Percentiles rank a stretch among this genome's conserved stretches.
Conservation (phyloP, 2,113 vertebrate genomes). For the Callocephalon fimbriatum region DNA sequence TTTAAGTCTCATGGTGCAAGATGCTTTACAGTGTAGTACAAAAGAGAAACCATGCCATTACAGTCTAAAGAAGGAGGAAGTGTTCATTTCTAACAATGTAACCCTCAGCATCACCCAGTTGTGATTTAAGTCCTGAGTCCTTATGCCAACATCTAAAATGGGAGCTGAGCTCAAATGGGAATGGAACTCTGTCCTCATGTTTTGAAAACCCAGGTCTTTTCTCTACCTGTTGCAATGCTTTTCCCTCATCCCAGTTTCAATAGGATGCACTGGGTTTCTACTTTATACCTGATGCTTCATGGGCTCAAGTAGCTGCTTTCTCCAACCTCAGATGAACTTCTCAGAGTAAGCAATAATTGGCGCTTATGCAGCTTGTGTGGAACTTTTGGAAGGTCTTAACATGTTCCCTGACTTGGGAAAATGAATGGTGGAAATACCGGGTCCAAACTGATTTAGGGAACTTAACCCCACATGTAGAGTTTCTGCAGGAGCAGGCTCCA, state of each 20-base stretch:
- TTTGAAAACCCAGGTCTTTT: not conserved
- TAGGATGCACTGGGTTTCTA: not conserved
- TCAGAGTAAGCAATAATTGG: not conserved
- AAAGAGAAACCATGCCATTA: not conserved
- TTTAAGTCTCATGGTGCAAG: not conserved
- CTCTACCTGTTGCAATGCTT: not conserved
- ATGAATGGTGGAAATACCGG: not conserved
- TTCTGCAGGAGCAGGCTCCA: not conserved
- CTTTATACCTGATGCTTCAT: not conserved
- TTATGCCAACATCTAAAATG: not conserved
- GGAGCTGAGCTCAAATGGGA: not conserved
- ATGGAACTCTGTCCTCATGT: not conserved
- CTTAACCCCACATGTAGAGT: rapidly evolving
- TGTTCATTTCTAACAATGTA: not conserved
- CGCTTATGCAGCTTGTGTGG: not conserved
- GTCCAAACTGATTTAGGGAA: not conserved
- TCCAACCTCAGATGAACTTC: not conserved
- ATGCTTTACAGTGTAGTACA: not conserved
- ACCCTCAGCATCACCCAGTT: not conserved
- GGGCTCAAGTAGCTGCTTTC: not conserved
- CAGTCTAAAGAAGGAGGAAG: not conserved
- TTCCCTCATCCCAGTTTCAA: not conserved
- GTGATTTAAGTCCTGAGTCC: not conserved
- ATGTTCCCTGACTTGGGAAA: not conserved
- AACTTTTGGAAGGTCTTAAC: not conserved